These are phyloP conservation scores for Perca fluviatilis DNA, from an alignment of 2,113 vertebrate species.

Conservation along the genomic window DNA sequence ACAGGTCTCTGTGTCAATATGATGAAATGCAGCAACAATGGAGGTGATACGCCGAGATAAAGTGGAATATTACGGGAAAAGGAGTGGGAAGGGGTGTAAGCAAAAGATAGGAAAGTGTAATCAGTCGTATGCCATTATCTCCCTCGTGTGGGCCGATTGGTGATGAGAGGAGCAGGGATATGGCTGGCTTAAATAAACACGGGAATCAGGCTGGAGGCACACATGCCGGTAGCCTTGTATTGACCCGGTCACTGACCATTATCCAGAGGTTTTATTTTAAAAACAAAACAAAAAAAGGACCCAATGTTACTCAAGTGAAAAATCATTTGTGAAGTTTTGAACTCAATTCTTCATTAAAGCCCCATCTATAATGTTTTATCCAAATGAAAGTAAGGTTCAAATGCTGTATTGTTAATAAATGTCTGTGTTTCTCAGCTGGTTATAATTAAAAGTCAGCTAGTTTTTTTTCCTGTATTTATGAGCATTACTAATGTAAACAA, in stretches of 20 bases:
- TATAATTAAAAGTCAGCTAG: background rate
- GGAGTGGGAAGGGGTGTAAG: background rate
- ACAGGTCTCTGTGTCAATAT: slow-evolving; percentile 17
- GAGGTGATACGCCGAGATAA: slow-evolving; percentile 38
- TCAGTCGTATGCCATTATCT: slow-evolving; percentile 71
- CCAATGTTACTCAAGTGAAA: slow-evolving; percentile 26
- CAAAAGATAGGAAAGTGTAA: slow-evolving; percentile 66
- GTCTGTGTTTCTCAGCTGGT: background rate
- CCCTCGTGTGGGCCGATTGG: slow-evolving; percentile 53
- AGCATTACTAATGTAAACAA: background rate
- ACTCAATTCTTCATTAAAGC: background rate
- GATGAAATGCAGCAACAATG: slow-evolving; percentile 49
- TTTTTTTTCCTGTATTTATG: background rate
- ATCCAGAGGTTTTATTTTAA: slow-evolving; percentile 42
- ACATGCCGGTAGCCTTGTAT: slow-evolving; percentile 51
- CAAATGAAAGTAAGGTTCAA: background rate
- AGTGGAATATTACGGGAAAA: slow-evolving; percentile 41
- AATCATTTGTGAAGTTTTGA: slow-evolving; percentile 50
- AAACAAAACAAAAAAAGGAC: slow-evolving; percentile 34
- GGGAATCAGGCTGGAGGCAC: slow-evolving; percentile 54
- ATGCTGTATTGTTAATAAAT: background rate
- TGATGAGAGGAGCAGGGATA: slow-evolving; percentile 76
- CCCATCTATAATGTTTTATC: background rate
- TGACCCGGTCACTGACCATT: slow-evolving; percentile 64
- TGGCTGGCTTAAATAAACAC: slow-evolving; percentile 74